Percentiles rank a stretch among this genome's conserved stretches.
Conservation (phyloP, 2,113 vertebrate genomes). For the Ranitomeya imitator region DNA sequence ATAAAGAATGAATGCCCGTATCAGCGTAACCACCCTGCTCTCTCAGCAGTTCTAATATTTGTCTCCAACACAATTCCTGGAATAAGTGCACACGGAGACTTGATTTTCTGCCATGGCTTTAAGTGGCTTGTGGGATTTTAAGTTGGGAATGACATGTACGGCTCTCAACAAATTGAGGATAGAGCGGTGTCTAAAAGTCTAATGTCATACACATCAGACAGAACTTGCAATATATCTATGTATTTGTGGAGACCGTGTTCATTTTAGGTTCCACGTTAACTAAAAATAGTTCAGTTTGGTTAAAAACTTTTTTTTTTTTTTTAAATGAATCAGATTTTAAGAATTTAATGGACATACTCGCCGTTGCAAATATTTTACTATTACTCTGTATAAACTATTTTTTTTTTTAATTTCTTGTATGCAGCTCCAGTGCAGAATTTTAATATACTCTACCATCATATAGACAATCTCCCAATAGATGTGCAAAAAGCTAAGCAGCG, state of each 20-base stretch:
- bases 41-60: constrained; percentile 50
- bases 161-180: not conserved
- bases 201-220: not conserved
- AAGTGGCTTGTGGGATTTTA: constrained; percentile 47
- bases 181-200: not conserved
- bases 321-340: not conserved
- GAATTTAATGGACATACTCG: not conserved
- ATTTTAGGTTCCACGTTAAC: not conserved
- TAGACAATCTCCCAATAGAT: too few relatives aligned
- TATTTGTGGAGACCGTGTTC: not conserved
- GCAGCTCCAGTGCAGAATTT: too few relatives aligned
- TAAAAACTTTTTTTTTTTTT: not conserved
- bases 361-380: too few relatives aligned
- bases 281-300: not conserved
- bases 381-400: too few relatives aligned
- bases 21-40: constrained; percentile 48
- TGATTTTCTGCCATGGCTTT: constrained; percentile 45
- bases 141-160: constrained; percentile 19
- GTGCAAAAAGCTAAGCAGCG: too few relatives aligned
- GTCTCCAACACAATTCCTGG: constrained; percentile 52
- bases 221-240: not conserved
- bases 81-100: constrained; percentile 50
- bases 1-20: constrained; percentile 55
- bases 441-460: too few relatives aligned
- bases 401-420: too few relatives aligned